Evolutionary conservation across 2,888 invertebrate genomes (phyloP), one percentile per base, ranked within the genome.

Genomic region (Ophonus ardosiacus): DNA sequence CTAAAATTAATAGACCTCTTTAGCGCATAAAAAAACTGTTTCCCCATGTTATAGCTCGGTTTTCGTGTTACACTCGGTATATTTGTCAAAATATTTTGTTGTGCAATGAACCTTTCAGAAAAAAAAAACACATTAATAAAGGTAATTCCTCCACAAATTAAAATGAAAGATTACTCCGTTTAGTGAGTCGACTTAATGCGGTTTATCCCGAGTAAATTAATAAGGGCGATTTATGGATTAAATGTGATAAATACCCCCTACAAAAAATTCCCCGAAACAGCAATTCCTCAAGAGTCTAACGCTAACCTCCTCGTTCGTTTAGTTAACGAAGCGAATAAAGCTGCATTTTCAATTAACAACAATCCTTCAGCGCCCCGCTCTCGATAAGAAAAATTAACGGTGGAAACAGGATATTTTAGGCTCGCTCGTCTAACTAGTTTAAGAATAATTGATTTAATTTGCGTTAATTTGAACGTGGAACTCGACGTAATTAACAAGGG

Each of bases 401-500:
- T 3, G 68, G 31, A 63, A 63, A 63, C 38, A 31, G 17, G 56
- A 74, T 74, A 74, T 74, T 74, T 74, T 74, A 74, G 56, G 56
- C 43, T 40, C 74, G 0, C 15, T 18, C 13, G 51, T 17, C 13
- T 74, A 74, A 74, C 51, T 74, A 74, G 74, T 74, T 74, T 74
- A 74, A 74, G 74, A 74, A 51, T 74, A 74, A 51, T 74, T 74
- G 74, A 74, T 74, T 74, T 74, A 56, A 74, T 74, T 74, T 74
- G 74, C 21, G 51, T 51, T 74, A 74, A 74, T 74, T 74, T 74
- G 17, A 51, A 71, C 71, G 38, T 71, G 71, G 71, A 40, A 74
- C 18, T 43, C 51, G 15, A n/a, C 74, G 74, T 74, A 74, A 74
- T 74, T 74, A 74, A 56, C 74, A 56, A 51, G 74, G 74, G 74